Conservation (phyloP, 2,113 vertebrate species). For the Ibidorhyncha struthersii region DNA sequence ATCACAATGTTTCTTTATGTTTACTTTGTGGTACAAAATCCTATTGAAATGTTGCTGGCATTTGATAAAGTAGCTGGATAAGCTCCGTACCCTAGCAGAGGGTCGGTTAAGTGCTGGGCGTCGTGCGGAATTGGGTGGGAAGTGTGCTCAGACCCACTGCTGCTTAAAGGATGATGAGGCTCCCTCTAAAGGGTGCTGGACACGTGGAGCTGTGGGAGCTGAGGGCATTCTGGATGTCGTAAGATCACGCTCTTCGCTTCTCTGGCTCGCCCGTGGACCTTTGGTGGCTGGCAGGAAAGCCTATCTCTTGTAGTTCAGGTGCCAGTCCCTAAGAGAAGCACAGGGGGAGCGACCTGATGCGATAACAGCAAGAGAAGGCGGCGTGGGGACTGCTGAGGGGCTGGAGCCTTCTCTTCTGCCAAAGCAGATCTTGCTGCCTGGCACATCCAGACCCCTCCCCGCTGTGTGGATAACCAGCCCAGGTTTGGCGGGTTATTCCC, state of each 20-base stretch:
- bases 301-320: not conserved
- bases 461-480: fast-evolving
- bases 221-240: not conserved
- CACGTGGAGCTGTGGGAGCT: not conserved
- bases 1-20: not conserved
- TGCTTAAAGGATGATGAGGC: not conserved
- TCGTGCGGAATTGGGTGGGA: not conserved
- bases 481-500: not conserved
- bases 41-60: not conserved
- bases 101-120: not conserved
- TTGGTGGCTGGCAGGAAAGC: not conserved
- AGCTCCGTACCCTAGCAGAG: not conserved
- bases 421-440: not conserved
- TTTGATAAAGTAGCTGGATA: not conserved
- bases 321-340: not conserved
- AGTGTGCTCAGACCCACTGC: not conserved
- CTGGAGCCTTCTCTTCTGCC: not conserved
- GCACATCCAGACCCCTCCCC: not conserved
- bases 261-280: fast-evolving
- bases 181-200: not conserved
- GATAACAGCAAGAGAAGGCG: not conserved
- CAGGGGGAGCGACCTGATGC: not conserved
- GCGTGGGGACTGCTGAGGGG: not conserved
- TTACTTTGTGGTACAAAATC: not conserved
- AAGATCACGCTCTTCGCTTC: not conserved